These are phyloP conservation scores for Syrphus vitripennis DNA, from an alignment of 2,888 invertebrate genomes.

Conservation along the genomic window DNA sequence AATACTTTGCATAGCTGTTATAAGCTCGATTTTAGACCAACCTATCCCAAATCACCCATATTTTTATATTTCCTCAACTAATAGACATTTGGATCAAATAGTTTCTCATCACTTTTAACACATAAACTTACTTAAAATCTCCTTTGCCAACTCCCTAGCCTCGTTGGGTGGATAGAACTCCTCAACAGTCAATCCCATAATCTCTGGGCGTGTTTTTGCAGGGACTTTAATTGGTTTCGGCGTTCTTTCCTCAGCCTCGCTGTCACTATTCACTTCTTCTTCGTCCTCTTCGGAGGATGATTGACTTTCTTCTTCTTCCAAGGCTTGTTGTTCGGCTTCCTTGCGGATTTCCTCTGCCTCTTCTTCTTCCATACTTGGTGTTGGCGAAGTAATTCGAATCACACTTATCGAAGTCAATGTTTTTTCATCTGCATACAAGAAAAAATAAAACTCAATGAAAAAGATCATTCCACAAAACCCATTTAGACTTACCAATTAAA, in stretches of 20 bases:
- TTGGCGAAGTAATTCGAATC: conserved; percentile 82
- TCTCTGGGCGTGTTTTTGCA: conserved; percentile 80
- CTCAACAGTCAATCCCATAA: conserved; percentile 85
- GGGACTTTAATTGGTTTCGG: conserved; percentile 23
- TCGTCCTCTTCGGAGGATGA: conserved; percentile 73
- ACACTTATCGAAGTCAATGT: conserved; percentile 85
- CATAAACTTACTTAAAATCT: conserved; percentile 80
- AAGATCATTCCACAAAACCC: background rate
- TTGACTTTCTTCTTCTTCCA: conserved; percentile 72
- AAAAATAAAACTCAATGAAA: background rate
- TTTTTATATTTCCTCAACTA: too few species aligned
- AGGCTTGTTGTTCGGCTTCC: conserved; percentile 72
- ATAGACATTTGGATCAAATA: too few species aligned
- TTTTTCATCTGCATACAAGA: conserved; percentile 79
- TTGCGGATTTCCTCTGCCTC: conserved; percentile 77
- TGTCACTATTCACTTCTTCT: conserved; percentile 83
- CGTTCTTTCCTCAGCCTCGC: conserved; percentile 83
- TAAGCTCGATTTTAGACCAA: too few species aligned
- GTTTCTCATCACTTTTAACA: too few species aligned
- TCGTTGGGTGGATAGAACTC: conserved; percentile 84
- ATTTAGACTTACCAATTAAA: conserved; percentile 87
- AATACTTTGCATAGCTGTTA: too few species aligned
- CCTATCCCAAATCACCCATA: too few species aligned
- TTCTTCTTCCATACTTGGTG: conserved; percentile 80
- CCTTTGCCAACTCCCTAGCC: conserved; percentile 80